Conservation (phyloP, 2,113 vertebrate genomes). For the Hippocampus zosterae region DNA sequence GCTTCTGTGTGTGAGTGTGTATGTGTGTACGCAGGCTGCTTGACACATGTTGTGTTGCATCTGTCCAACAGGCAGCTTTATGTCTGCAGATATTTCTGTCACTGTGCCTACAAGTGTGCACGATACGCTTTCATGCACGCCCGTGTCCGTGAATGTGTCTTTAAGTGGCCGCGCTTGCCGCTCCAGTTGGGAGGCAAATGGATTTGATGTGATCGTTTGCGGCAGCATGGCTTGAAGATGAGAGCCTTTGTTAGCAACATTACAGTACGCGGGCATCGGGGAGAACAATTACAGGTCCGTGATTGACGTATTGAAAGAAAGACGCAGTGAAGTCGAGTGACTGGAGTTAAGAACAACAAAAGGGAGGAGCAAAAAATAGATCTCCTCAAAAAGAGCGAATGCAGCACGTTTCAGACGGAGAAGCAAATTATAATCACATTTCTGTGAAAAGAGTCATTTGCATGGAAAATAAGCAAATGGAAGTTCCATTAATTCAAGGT, state of each 20-base stretch:
- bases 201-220: constrained; percentile 62
- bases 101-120: background rate
- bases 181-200: constrained; percentile 53
- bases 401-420: background rate
- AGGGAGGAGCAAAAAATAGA: background rate
- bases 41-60: background rate
- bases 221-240: constrained; percentile 60
- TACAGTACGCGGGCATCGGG: constrained; percentile 66
- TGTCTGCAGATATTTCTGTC: constrained; percentile 12
- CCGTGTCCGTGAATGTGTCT: background rate
- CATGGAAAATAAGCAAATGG: too few species aligned
- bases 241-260: constrained; percentile 54
- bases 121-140: constrained; percentile 1
- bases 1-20: background rate
- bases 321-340: constrained; percentile 3
- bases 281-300: background rate
- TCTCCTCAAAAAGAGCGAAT: background rate
- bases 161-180: constrained; percentile 26
- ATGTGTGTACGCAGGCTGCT: background rate
- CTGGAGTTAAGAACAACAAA: constrained; percentile 11
- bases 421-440: background rate
- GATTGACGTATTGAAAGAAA: background rate
- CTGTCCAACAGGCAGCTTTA: constrained; percentile 6
- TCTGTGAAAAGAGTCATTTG: background rate
- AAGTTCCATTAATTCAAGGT: too few species aligned